Evolutionary conservation across 2,113 vertebrate species (phyloP).

Genomic region (Numenius arquata): DNA sequence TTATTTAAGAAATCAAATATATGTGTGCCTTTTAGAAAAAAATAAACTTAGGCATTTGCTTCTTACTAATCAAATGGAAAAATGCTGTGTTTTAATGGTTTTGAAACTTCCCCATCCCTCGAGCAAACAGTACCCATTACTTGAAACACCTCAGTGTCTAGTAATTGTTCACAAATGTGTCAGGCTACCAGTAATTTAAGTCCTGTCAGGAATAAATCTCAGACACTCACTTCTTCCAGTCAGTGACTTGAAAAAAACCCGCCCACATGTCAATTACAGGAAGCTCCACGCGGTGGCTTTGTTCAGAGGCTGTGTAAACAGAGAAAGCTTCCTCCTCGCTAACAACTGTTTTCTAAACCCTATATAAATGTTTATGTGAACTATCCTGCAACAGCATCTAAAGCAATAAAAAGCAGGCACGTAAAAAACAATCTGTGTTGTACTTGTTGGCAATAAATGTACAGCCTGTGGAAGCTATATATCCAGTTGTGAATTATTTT

Average conservation of each 20-base stretch:
- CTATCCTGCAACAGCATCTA: slow-evolving; percentile 62
- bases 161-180: slow-evolving; percentile 83
- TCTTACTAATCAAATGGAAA: slow-evolving; percentile 75
- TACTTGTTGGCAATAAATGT: slow-evolving; percentile 67
- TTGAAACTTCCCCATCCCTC: slow-evolving; percentile 75
- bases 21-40: not conserved
- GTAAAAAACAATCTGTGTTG: slow-evolving; percentile 58
- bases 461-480: slow-evolving; percentile 57
- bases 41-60: slow-evolving; percentile 29
- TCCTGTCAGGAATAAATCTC: slow-evolving; percentile 81
- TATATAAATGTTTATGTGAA: slow-evolving; percentile 82
- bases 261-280: slow-evolving; percentile 86
- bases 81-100: slow-evolving; percentile 73
- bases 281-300: slow-evolving; percentile 76
- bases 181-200: slow-evolving; percentile 79
- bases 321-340: slow-evolving; percentile 76
- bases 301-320: slow-evolving; percentile 81
- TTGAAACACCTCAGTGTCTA: slow-evolving; percentile 79
- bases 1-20: slow-evolving; percentile 38
- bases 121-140: slow-evolving; percentile 73
- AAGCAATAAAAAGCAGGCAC: slow-evolving; percentile 64
- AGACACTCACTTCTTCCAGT: slow-evolving; percentile 80
- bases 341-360: slow-evolving; percentile 81
- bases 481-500: slow-evolving; percentile 74
- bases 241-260: slow-evolving; percentile 82